Evolutionary conservation across 2,888 invertebrate genomes (phyloP), one percentile per base, ranked within the genome.

Genomic region (Sclerodermus sp.): DNA sequence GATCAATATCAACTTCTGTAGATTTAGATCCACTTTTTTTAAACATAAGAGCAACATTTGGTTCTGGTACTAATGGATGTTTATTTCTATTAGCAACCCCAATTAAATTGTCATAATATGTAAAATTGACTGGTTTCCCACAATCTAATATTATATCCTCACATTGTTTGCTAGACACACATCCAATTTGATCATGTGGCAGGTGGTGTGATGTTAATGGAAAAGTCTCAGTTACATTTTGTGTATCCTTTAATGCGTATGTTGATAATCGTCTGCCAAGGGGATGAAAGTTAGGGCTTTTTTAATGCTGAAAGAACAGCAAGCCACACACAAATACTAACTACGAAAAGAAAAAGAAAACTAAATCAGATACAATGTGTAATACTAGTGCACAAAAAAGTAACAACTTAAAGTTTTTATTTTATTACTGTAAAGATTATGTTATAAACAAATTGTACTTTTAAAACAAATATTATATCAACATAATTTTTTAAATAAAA

Each of bases 51-150:
- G 89, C 87, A 40, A 90, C 88, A 81, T 85, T 73, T 0, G 93
- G 92, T 79, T 94, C 93, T 51, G 92, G 91, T 63, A 91, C 88
- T 70, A 88, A 85, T 0, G 91, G 90, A 79, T 93, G 92, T 70
- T 87, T 85, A 67, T 89, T 86, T 55, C 93, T 82, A 69, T 91
- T 86, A n/a, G 89, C 87, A 31, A 94, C 88, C 14, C 93, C 93
- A 45, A 90, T 87, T 53, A 93, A 81, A 77, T 91, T 91, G 77
- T 94, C 94, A 79, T 92, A 93, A 75, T 90, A 90, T 3, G 93
- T 93, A 73, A 88, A 90, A 79, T 93, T 93, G 1, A 90, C 91
- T 47, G 90, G 86, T 79, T 90, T 90, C 2, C 91, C 91, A 78
- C 92, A 92, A 71, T 91, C 90, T 66, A 91, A 81, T 57, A 85